Conservation (phyloP, 2,888 invertebrate species). For the Liodrosophila aerea region DNA sequence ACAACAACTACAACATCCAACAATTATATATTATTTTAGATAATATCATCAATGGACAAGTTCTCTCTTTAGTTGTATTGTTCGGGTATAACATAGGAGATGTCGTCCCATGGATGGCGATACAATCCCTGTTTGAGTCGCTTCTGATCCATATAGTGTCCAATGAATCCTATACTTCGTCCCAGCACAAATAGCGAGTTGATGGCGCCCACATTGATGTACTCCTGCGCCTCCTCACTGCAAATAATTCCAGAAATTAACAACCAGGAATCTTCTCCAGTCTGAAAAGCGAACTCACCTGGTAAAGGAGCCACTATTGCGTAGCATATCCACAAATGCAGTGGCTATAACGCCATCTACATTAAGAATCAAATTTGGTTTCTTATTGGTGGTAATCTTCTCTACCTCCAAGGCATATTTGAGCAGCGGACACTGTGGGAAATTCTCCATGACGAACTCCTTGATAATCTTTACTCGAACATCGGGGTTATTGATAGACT, state of each 20-base stretch:
- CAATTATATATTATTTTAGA: slow-evolving; percentile 30
- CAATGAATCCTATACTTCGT: slow-evolving; percentile 98
- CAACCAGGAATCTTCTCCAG: neutral
- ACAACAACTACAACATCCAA: slow-evolving; percentile 68
- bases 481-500: slow-evolving; percentile 98
- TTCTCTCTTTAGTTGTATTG: slow-evolving; percentile 81
- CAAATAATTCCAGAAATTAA: slow-evolving; percentile 1
- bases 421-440: slow-evolving; percentile 96
- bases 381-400: slow-evolving; percentile 99
- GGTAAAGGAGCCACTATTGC: slow-evolving; percentile 97
- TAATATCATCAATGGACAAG: slow-evolving; percentile 47
- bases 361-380: slow-evolving; percentile 99
- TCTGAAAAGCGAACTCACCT: too few relatives aligned
- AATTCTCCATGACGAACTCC: slow-evolving; percentile 95
- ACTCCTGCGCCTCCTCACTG: slow-evolving; percentile 98
- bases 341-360: slow-evolving; percentile 99
- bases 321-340: slow-evolving; percentile 97
- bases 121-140: slow-evolving; percentile 99
- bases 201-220: slow-evolving; percentile 98
- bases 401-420: slow-evolving; percentile 98
- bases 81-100: slow-evolving; percentile 84
- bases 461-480: slow-evolving; percentile 98
- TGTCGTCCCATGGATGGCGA: slow-evolving; percentile 99
- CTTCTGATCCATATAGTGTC: slow-evolving; percentile 99
- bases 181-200: slow-evolving; percentile 99